These are phyloP conservation scores for Anodontia alba DNA, from an alignment of 2,888 invertebrate genomes.

Conservation along the genomic window DNA sequence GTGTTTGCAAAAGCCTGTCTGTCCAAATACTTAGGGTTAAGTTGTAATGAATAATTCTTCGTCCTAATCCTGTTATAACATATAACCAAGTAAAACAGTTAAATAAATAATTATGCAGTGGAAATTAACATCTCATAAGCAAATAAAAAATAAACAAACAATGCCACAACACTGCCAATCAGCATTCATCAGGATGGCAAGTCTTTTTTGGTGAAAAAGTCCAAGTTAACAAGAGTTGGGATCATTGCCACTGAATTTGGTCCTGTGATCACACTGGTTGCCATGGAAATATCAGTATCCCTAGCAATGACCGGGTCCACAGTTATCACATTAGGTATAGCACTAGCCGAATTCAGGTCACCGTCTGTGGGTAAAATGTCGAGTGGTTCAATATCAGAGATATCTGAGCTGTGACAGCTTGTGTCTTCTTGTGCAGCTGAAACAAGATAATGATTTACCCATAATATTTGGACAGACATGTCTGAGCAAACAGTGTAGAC, in stretches of 20 bases:
- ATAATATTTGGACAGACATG: no score
- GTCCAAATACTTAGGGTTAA: no score
- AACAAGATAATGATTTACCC: background rate
- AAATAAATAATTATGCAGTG: no score
- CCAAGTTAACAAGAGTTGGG: slow-evolving; percentile 49
- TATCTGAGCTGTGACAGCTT: slow-evolving; percentile 8
- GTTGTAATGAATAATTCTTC: no score
- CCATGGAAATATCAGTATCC: background rate
- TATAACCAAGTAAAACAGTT: no score
- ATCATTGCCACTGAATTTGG: slow-evolving; percentile 44
- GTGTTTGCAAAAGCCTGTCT: no score
- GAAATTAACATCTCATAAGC: no score
- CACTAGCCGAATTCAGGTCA: background rate
- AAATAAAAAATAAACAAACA: no score
- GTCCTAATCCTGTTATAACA: no score
- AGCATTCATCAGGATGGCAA: background rate
- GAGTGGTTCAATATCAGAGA: background rate
- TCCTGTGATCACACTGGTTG: slow-evolving; percentile 53
- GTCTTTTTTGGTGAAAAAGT: slow-evolving; percentile 11
- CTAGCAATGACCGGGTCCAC: background rate
- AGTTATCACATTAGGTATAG: background rate
- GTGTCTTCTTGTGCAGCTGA: background rate
- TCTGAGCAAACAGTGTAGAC: no score
- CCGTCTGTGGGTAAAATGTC: background rate
- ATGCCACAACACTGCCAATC: background rate